Evolutionary conservation across 2,113 vertebrate species (phyloP).

Genomic region (Apistogramma diplotaenia): DNA sequence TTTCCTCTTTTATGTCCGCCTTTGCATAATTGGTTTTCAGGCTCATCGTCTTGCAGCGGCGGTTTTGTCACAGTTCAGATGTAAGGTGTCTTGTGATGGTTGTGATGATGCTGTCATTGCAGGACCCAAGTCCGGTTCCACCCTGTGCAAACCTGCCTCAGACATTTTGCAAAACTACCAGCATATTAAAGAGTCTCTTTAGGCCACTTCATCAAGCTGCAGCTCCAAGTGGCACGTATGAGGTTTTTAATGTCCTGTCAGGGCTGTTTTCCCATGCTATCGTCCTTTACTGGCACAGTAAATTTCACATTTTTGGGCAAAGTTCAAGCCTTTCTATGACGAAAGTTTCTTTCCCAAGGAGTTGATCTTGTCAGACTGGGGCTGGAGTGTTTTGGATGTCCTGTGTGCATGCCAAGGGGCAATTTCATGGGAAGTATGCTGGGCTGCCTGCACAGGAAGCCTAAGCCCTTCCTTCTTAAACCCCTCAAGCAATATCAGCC

Average conservation of each 20-base stretch:
- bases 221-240: not conserved
- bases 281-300: not conserved
- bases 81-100: constrained; percentile 52
- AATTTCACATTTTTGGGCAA: constrained; percentile 17
- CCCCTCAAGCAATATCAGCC: constrained; percentile 44
- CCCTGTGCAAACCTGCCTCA: constrained; percentile 19
- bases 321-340: constrained; percentile 38
- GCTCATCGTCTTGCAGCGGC: constrained; percentile 37
- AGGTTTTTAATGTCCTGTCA: constrained; percentile 11
- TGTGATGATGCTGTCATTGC: constrained; percentile 50
- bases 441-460: constrained; percentile 36
- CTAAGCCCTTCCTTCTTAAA: constrained; percentile 43
- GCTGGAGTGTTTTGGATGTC: constrained; percentile 11
- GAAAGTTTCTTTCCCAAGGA: constrained; percentile 40
- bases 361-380: constrained; percentile 32
- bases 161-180: constrained; percentile 13
- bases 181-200: constrained; percentile 6
- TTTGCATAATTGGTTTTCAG: constrained; percentile 58
- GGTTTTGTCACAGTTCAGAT: constrained; percentile 44
- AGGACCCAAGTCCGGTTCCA: constrained; percentile 12
- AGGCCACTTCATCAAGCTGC: not conserved
- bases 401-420: constrained; percentile 32
- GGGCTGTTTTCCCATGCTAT: constrained; percentile 16
- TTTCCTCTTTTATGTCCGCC: constrained; percentile 53
- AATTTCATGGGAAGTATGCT: constrained; percentile 50